These are phyloP conservation scores for Hippocampus abdominalis DNA, from an alignment of 2,113 vertebrate species.

Conservation along the genomic window DNA sequence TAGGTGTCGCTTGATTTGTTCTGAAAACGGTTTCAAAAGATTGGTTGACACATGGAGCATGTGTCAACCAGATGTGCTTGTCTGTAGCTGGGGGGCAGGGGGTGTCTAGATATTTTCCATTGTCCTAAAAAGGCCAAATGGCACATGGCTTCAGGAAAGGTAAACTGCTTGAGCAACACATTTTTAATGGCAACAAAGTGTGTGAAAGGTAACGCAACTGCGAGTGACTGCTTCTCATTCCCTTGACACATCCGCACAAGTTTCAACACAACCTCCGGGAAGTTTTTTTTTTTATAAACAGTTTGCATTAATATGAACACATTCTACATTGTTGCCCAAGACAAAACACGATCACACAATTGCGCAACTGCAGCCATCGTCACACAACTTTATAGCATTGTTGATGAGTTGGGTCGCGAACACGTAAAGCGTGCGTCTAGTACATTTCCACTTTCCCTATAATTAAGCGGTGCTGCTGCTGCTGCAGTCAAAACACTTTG, in stretches of 20 bases:
- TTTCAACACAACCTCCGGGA: neutral
- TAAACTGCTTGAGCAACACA: neutral
- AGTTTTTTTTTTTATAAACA: neutral
- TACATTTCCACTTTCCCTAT: slow-evolving; percentile 26
- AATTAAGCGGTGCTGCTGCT: slow-evolving; percentile 15
- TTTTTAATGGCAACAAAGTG: neutral
- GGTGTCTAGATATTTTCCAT: slow-evolving; percentile 37
- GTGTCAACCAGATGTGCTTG: slow-evolving; percentile 42
- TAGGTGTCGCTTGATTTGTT: neutral
- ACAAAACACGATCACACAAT: neutral
- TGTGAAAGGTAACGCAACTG: neutral
- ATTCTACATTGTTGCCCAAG: neutral
- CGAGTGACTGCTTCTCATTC: neutral
- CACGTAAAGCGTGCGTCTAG: neutral
- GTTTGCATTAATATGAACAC: neutral
- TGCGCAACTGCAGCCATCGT: neutral
- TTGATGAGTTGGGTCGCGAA: neutral
- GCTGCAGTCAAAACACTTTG: slow-evolving; percentile 8
- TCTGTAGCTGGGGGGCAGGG: slow-evolving; percentile 4
- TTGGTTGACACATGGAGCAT: slow-evolving; percentile 6
- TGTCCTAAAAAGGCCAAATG: slow-evolving; percentile 8
- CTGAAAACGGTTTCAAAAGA: slow-evolving; percentile 15
- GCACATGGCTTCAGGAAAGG: neutral
- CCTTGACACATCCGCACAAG: neutral
- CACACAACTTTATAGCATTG: neutral